Conservation (phyloP, 2,797 vertebrate genomes). For the Champsocephalus esox region DNA sequence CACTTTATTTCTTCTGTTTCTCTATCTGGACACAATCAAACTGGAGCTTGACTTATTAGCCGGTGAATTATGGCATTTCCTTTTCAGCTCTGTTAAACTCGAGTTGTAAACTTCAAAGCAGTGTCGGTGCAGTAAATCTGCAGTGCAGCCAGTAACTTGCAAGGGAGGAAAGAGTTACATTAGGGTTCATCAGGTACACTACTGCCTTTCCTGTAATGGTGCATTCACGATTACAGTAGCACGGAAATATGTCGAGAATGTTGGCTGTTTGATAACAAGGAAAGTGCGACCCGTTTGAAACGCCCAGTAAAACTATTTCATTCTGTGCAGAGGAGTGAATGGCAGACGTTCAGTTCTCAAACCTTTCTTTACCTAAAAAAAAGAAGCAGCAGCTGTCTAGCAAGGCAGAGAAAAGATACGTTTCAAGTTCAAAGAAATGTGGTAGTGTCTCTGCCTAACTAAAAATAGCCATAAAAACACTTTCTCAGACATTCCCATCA, state of each 20-base stretch:
- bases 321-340: conserved; percentile 43
- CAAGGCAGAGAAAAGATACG: conserved; percentile 50
- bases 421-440: conserved; percentile 43
- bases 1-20: conserved; percentile 37
- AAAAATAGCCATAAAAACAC: conserved; percentile 72
- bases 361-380: not conserved
- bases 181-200: conserved; percentile 73
- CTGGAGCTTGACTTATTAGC: conserved; percentile 28
- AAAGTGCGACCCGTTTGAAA: conserved; percentile 53
- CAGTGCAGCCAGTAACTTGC: conserved; percentile 50
- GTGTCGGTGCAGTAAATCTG: conserved; percentile 59
- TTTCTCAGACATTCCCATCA: conserved; percentile 68
- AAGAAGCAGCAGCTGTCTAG: conserved; percentile 20
- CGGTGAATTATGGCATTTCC: conserved; percentile 49
- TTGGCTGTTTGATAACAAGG: conserved; percentile 73
- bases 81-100: conserved; percentile 41
- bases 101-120: conserved; percentile 60
- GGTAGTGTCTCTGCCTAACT: conserved; percentile 42
- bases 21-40: conserved; percentile 48
- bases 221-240: conserved; percentile 73
- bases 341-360: not conserved
- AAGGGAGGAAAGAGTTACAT: conserved; percentile 45
- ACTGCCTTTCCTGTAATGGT: conserved; percentile 62
- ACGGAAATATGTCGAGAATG: conserved; percentile 80
- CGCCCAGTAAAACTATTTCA: conserved; percentile 61